phyloP scores from a whole-genome alignment of 64 coral and sea anemone genomes.

The Pocillopora damicornis region DNA sequence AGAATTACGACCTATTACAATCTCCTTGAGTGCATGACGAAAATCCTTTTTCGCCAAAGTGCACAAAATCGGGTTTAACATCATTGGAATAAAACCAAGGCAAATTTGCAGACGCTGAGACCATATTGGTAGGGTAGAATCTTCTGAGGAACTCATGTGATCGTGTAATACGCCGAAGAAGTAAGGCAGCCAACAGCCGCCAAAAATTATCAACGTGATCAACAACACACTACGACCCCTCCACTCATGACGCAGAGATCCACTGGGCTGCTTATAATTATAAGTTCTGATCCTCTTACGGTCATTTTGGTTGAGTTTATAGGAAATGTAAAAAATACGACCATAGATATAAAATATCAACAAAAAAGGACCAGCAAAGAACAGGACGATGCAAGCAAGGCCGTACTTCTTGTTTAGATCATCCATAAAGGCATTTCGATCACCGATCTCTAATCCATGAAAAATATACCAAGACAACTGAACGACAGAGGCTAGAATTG shows the following conservation, averaged over 20 bases:
- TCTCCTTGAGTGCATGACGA: conserved; percentile 19
- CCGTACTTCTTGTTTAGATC: conserved; percentile 20
- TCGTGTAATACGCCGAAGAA: background rate
- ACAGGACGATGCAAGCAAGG: conserved; percentile 11
- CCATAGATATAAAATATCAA: conserved; percentile 49
- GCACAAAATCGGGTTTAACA: conserved; percentile 56
- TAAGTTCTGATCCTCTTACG: background rate
- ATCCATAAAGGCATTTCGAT: background rate
- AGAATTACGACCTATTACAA: background rate
- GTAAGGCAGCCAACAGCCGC: conserved; percentile 5
- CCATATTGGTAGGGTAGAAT: background rate
- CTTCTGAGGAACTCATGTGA: background rate
- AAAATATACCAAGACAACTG: conserved; percentile 45
- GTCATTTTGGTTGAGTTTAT: conserved; percentile 18
- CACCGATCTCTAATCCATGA: background rate
- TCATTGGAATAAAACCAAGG: conserved; percentile 19
- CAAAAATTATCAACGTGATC: conserved; percentile 8
- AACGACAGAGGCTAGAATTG: conserved; percentile 19
- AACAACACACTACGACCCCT: conserved; percentile 12
- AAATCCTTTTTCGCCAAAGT: conserved; percentile 72
- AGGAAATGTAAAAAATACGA: conserved; percentile 42
- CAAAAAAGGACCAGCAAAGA: conserved; percentile 33
- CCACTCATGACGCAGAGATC: conserved; percentile 12
- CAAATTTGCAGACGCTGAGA: background rate
- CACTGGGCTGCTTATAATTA: no score